Conservation (phyloP, 2,888 invertebrate genomes). For the Napeogenes sylphis region DNA sequence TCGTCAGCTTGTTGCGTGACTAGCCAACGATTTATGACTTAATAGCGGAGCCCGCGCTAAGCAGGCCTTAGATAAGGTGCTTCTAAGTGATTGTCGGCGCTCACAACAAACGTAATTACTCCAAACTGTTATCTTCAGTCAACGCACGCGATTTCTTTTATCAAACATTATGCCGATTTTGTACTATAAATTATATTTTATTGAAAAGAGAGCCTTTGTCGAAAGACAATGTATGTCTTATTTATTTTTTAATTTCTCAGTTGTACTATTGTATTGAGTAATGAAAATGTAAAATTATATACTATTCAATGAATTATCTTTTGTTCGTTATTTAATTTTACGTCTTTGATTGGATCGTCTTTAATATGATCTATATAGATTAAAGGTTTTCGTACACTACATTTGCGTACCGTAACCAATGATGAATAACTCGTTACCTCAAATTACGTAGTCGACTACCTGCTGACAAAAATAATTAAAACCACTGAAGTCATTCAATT, state of each 20-base stretch:
- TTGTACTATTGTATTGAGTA: too few species aligned
- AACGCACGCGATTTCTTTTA: slow-evolving; percentile 72
- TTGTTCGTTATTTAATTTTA: too few species aligned
- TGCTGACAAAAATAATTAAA: slow-evolving; percentile 30
- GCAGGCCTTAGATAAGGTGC: slow-evolving; percentile 75
- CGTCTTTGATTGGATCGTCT: too few species aligned
- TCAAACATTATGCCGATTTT: slow-evolving; percentile 36
- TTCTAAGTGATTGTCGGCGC: slow-evolving; percentile 77
- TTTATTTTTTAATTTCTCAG: too few species aligned
- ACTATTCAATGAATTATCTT: too few species aligned
- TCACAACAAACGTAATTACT: slow-evolving; percentile 78
- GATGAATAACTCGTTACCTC: slow-evolving; percentile 28
- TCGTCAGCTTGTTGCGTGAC: slow-evolving; percentile 73
- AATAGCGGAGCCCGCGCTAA: slow-evolving; percentile 73
- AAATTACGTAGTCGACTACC: slow-evolving; percentile 29
- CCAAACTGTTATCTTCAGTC: slow-evolving; percentile 71
- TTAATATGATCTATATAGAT: too few species aligned
- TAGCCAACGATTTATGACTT: slow-evolving; percentile 72
- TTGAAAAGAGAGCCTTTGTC: too few species aligned
- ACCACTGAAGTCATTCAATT: slow-evolving; percentile 23
- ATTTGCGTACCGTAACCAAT: slow-evolving; percentile 16
- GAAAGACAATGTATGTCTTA: too few species aligned
- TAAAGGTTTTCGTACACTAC: not conserved
- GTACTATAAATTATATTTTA: not conserved
- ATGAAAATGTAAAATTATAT: too few species aligned